Evolutionary conservation across 2,888 invertebrate species (phyloP), one percentile per base, ranked within the genome.

Genomic region (Acrocyrtus sp.): DNA sequence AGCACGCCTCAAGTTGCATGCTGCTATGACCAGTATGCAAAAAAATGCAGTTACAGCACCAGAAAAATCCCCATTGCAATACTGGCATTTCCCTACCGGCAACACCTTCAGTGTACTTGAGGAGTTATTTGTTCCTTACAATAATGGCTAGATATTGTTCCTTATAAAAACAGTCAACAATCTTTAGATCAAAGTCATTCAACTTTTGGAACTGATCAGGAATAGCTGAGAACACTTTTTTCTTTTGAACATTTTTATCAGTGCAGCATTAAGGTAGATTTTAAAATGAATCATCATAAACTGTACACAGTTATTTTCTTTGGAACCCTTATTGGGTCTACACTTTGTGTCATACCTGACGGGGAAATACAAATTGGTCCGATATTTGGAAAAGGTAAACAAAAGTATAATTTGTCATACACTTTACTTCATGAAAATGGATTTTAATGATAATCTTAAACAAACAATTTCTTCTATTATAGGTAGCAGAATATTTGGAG

Each of bases 281-380:
- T 22, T 12, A 58, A 43, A 57, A 72, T 72, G 72, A 24, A n/a
- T 24, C 21, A 45, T 21, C n/a, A n/a, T n/a, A 68, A 73, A 53
- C 15, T 39, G 3, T 67, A 48, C 29, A 41, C 51, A 2, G 29
- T 24, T 19, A 27, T 58, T 27, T 58, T 74, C 21, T 26, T 74
- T n/a, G 12, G 24, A 2, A 43, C 56, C 29, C 63, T 74, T 27
- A 26, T 74, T 15, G 69, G 69, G 22, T 74, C 74, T 2, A 65
- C 65, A 12, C 39, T 74, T 15, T 63, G 65, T 54, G 74, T 74
- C n/a, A 69, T 74, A 48, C 74, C 74, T 19, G 69, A 74, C 19
- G 74, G 74, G 47, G 74, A 74, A 54, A 65, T 65, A 58, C 69
- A 74, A 56, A 65, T 74, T 56, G 74, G 74, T 17, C 74, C 74